A percentile compares a stretch with the other conserved stretches of the same genome.
phyloP scores from a whole-genome alignment of 2,113 vertebrate genomes.

The Muntiacus muntjak region DNA sequence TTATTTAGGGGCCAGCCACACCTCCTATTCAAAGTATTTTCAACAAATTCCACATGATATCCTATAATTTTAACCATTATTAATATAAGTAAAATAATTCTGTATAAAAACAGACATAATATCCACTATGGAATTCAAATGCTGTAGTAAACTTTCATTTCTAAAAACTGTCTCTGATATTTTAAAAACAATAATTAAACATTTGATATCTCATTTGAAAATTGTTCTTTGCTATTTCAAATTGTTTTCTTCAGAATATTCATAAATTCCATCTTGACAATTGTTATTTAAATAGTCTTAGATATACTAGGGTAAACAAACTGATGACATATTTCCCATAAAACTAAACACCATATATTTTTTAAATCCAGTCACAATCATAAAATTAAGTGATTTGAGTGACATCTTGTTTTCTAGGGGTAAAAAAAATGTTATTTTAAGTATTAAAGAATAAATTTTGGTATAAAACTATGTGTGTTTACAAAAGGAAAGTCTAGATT shows the following conservation, averaged over 20 bases:
- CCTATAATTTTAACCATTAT: not conserved
- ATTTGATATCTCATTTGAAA: not conserved
- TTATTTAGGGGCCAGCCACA: not conserved
- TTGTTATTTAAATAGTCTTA: not conserved
- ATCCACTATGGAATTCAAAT: not conserved
- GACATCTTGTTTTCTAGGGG: not conserved
- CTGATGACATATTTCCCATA: not conserved
- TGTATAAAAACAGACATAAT: not conserved
- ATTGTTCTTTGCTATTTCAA: not conserved
- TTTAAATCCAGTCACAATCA: not conserved
- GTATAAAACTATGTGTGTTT: not conserved
- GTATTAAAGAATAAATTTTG: not conserved
- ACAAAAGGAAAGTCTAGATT: not conserved
- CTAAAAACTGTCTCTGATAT: not conserved
- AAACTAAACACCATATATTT: not conserved
- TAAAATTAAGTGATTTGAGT: not conserved
- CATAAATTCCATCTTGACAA: not conserved
- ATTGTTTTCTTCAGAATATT: not conserved
- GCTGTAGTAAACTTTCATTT: not conserved
- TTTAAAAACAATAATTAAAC: not conserved
- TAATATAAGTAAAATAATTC: not conserved
- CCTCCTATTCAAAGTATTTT: not conserved
- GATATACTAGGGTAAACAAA: not conserved
- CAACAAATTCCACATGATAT: not conserved
- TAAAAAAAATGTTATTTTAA: not conserved